Evolutionary conservation across 2,113 vertebrate species (phyloP), one percentile per base, ranked within the genome.

Genomic region (Gnathonemus echidnorhynchus): DNA sequence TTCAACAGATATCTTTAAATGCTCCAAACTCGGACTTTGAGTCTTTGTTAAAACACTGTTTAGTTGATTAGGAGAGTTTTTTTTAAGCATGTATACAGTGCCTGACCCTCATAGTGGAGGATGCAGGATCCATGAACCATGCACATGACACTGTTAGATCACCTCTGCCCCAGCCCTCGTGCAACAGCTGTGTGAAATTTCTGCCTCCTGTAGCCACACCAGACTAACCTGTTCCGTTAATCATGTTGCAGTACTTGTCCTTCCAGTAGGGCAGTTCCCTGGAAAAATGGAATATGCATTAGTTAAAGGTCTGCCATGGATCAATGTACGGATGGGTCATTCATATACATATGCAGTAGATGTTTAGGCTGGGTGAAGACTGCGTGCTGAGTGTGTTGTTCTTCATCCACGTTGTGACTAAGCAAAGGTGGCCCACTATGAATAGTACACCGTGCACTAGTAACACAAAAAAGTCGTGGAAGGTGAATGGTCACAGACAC

Each of bases 151-250:
- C 5, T 3, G 13, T 42, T 39, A 7, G 74, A 80, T 17, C 31
- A 80, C 15, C 17, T 6, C 15, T 19, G 17, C 17, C 21, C 83
- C 83, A 27, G 83, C 19, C 45, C 8, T 42, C 5, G 8, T 46
- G 6, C 42, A 46, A 21, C 77, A 8, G 15, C 15, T n/a, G 56
- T 9, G 3, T 62, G 21, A 27, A 70, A 70, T 13, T 1, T 70
- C n/a, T 27, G 62, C 19, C 24, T 5, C 83, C 21, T 21, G 83
- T 11, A n/a, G 45, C 2, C 24, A 39, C 52, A 56, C 5, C 10
- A 56, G 39, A 66, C 96, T 93, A 89, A 98, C 98, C 98, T 96
- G 98, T 98, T 35, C 98, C 98, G 39, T 99, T 99, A 93, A 99
- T 92, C 97, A 97, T 96, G 95, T 98, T 90, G 0, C 98, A 99